Conservation (phyloP, 1,140 invertebrate species). For the Centruroides vittatus region DNA sequence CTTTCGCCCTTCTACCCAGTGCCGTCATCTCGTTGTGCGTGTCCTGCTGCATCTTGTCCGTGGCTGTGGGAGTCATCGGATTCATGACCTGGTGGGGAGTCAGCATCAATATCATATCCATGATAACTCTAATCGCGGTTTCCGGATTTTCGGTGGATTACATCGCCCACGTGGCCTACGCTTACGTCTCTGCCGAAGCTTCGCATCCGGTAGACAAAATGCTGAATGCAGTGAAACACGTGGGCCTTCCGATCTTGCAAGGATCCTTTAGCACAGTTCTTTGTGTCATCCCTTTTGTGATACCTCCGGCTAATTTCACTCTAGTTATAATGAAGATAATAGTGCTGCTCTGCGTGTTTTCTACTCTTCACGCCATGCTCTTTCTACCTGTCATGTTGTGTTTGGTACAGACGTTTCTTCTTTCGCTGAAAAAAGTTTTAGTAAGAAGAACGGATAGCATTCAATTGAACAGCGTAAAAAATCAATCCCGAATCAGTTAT, state of each 20-base stretch:
- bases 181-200: conserved; percentile 69
- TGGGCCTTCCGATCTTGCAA: conserved; percentile 86
- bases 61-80: conserved; percentile 83
- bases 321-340: conserved; percentile 96
- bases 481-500: too few species aligned
- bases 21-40: conserved; percentile 85
- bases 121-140: conserved; percentile 97
- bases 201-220: conserved; percentile 45
- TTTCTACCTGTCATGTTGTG: conserved; percentile 76
- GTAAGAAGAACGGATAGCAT: too few species aligned
- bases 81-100: conserved; percentile 93
- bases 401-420: too few species aligned
- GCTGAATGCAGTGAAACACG: conserved; percentile 65
- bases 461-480: too few species aligned
- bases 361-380: conserved; percentile 80
- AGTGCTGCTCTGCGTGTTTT: conserved; percentile 85
- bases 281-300: conserved; percentile 65
- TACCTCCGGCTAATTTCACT: conserved; percentile 90
- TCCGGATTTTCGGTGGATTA: conserved; percentile 96
- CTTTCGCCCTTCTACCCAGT: conserved; percentile 89
- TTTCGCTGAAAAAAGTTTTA: too few species aligned
- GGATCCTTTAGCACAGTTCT: conserved; percentile 83
- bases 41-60: conserved; percentile 84
- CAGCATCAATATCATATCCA: conserved; percentile 89
- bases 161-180: conserved; percentile 91